A percentile compares a stretch with the other conserved stretches of the same genome.
Evolutionary conservation across 2,113 vertebrate species (phyloP).

Genomic region (Oncorhynchus masou): DNA sequence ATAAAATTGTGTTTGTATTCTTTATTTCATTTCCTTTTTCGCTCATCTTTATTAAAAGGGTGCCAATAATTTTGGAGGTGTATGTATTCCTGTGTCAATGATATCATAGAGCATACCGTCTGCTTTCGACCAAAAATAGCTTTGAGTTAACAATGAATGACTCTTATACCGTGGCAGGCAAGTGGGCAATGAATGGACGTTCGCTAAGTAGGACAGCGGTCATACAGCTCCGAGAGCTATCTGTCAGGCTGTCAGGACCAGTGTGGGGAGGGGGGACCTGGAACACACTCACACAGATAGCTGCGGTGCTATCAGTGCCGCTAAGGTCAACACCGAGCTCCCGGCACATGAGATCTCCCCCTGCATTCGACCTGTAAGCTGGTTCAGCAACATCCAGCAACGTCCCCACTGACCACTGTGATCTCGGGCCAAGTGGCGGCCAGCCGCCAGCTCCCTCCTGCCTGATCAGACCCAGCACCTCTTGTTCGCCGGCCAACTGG

Average conservation of each 20-base stretch:
- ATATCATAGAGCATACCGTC: neutral
- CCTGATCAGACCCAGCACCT: conserved; percentile 72
- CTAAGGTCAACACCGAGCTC: conserved; percentile 72
- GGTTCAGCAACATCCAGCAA: conserved; percentile 45
- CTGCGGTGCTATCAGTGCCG: conserved; percentile 41
- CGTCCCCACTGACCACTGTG: conserved; percentile 77
- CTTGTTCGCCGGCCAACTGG: conserved; percentile 77
- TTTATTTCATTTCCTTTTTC: neutral
- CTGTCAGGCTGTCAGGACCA: conserved; percentile 48
- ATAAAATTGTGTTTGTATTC: too few relatives aligned
- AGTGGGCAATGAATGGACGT: conserved; percentile 15
- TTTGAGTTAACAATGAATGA: conserved; percentile 14
- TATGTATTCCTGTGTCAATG: neutral
- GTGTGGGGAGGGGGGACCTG: conserved; percentile 19
- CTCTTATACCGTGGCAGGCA: neutral
- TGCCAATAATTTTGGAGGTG: neutral
- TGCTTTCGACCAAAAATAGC: neutral
- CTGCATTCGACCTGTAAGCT: conserved; percentile 50
- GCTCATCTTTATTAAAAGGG: neutral
- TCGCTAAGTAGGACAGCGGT: conserved; percentile 31
- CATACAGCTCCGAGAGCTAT: conserved; percentile 36
- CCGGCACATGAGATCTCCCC: conserved; percentile 53
- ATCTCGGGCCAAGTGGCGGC: conserved; percentile 76
- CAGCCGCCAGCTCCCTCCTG: conserved; percentile 48
- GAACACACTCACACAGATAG: conserved; percentile 26